Evolutionary conservation across 2,113 vertebrate species (phyloP).

Genomic region (Amblyopsis rosae): DNA sequence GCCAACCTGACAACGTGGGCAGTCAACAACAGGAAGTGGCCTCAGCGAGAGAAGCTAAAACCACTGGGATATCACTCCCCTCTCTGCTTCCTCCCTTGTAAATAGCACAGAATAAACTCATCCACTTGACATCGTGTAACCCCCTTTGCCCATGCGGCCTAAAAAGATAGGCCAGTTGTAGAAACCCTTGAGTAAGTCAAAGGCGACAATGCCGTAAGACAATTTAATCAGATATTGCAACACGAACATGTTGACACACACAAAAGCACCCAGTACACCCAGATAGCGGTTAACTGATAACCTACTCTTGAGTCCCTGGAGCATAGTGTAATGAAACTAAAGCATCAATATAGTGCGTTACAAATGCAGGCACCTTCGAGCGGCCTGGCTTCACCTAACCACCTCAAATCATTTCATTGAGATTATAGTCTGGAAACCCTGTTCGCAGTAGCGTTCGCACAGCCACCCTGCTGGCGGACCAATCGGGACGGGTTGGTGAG

Average conservation of each 20-base stretch:
- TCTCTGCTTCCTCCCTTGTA: not conserved
- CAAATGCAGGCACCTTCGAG: not conserved
- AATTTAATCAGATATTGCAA: not conserved
- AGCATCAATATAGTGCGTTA: not conserved
- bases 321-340: not conserved
- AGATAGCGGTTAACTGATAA: not conserved
- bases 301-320: not conserved
- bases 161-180: no score
- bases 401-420: no score
- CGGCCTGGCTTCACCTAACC: no score
- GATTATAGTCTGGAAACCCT: no score
- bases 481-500: no score
- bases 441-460: no score
- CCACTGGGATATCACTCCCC: conserved; percentile 10
- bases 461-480: no score
- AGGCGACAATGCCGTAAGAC: not conserved
- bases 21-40: conserved; percentile 56
- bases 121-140: no score
- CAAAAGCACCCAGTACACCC: not conserved
- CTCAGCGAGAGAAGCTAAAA: conserved; percentile 20
- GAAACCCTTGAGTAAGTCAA: not conserved
- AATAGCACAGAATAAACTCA: not conserved
- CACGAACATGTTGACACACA: not conserved
- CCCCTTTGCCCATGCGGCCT: no score
- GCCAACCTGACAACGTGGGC: conserved; percentile 12